A percentile compares a stretch with the other conserved stretches of the same genome.
These are phyloP conservation scores for Ctena decussata DNA, from an alignment of 2,888 invertebrate genomes.

Conservation along the genomic window DNA sequence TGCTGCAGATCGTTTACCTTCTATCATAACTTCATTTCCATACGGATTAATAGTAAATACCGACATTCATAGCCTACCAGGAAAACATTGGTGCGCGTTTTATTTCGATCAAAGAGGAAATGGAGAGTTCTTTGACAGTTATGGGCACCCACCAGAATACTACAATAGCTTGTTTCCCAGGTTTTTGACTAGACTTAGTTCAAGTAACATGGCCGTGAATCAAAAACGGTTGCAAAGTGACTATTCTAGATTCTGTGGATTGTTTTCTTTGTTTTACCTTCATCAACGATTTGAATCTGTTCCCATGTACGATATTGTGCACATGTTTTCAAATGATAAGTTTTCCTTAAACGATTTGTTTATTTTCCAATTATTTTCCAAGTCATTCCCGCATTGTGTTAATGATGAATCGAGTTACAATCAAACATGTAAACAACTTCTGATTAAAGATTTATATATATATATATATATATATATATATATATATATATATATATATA, in stretches of 20 bases:
- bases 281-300: too few species aligned
- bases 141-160: not conserved
- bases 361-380: too few species aligned
- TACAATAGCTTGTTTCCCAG: not conserved
- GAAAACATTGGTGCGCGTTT: not conserved
- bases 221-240: conserved; percentile 2
- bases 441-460: too few species aligned
- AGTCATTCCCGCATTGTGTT: too few species aligned
- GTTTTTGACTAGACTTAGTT: not conserved
- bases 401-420: too few species aligned
- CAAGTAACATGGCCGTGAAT: not conserved
- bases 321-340: too few species aligned
- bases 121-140: not conserved
- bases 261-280: too few species aligned
- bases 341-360: too few species aligned
- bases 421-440: too few species aligned
- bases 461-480: too few species aligned
- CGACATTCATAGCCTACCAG: not conserved
- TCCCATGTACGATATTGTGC: too few species aligned
- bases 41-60: not conserved
- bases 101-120: not conserved
- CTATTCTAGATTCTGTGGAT: conserved; percentile 3
- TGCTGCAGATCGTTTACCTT: not conserved
- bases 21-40: not conserved
- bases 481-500: too few species aligned